Conservation (phyloP, 2,113 vertebrate genomes). For the Rhinopomastus cyanomelas region DNA sequence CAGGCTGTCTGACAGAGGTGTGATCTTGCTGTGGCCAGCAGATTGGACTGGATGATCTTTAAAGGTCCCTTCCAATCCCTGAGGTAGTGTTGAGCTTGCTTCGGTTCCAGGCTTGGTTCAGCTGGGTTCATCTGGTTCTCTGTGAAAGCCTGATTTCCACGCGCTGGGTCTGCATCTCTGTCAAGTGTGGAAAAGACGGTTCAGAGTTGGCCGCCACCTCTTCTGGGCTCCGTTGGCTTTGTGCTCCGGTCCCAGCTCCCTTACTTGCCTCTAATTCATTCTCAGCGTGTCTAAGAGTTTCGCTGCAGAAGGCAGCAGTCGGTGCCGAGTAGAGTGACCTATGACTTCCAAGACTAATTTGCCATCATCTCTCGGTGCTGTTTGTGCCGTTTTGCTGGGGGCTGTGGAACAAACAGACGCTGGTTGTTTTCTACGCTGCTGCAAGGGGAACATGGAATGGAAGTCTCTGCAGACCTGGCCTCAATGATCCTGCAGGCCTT, state of each 20-base stretch:
- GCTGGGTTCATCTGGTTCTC: no score
- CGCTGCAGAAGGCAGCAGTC: neutral
- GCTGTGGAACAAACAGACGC: neutral
- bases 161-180: neutral
- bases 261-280: no score
- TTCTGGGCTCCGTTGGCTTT: neutral
- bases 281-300: no score
- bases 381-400: neutral
- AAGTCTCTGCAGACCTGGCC: neutral
- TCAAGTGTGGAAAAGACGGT: neutral
- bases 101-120: no score
- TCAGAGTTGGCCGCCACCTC: neutral
- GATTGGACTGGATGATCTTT: no score
- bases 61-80: no score
- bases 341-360: accelerated
- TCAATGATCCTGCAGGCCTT: neutral
- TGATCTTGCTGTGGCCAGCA: no score
- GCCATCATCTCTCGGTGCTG: neutral
- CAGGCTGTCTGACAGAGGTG: neutral
- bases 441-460: neutral
- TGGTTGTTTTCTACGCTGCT: neutral
- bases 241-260: neutral
- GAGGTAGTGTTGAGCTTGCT: no score
- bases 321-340: neutral
- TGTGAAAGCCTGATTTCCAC: no score